Conservation (phyloP, 1,140 invertebrate species). For the Camponotus floridanus region DNA sequence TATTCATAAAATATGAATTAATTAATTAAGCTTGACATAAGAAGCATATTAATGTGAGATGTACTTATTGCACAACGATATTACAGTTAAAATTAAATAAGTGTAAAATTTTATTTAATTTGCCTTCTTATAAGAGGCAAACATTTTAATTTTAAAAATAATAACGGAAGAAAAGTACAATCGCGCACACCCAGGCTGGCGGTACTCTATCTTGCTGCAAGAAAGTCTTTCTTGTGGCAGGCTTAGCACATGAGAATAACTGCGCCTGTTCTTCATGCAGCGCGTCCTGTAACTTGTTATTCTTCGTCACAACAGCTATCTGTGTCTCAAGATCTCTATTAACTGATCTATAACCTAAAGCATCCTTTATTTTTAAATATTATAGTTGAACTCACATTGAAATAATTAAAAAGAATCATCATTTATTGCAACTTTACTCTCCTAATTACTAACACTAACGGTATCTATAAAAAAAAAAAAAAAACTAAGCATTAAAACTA, state of each 20-base stretch:
- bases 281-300: conserved; percentile 90
- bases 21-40: not conserved
- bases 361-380: conserved; percentile 61
- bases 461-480: too few species aligned
- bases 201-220: conserved; percentile 78
- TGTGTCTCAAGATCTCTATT: conserved; percentile 97
- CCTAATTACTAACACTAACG: too few species aligned
- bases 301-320: conserved; percentile 94
- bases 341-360: conserved; percentile 90
- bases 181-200: conserved; percentile 81
- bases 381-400: conserved; percentile 3
- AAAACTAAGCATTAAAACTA: too few species aligned
- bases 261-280: conserved; percentile 89
- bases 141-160: conserved; percentile 78
- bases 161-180: conserved; percentile 82
- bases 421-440: not conserved
- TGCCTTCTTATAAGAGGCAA: not conserved
- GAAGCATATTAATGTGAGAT: not conserved
- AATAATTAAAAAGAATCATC: not conserved
- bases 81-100: conserved; percentile 19
- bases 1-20: not conserved
- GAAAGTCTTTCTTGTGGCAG: conserved; percentile 83
- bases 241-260: conserved; percentile 88
- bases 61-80: conserved; percentile 36
- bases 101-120: conserved; percentile 7